These are phyloP conservation scores for Sebastes schlegelii DNA, from an alignment of 2,113 vertebrate genomes.

Conservation along the genomic window DNA sequence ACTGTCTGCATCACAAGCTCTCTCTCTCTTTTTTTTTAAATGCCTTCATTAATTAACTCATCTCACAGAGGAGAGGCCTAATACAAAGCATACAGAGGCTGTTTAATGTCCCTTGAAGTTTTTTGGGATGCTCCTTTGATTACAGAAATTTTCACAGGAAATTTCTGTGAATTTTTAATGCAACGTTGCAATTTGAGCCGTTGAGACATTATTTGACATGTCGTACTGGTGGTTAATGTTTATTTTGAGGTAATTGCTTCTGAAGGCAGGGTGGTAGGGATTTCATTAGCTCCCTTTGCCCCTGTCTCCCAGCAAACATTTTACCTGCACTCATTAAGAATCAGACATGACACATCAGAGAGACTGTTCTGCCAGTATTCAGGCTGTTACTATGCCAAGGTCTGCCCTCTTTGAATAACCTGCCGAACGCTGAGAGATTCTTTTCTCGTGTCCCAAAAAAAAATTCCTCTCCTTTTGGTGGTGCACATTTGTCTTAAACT, in stretches of 20 bases:
- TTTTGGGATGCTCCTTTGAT: constrained; percentile 46
- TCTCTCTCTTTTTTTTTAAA: constrained; percentile 15
- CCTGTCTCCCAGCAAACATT: constrained; percentile 57
- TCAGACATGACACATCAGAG: constrained; percentile 61
- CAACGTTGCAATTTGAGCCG: constrained; percentile 13
- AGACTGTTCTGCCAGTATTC: constrained; percentile 22
- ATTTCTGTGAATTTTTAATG: constrained; percentile 16
- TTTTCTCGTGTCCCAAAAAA: constrained; percentile 22
- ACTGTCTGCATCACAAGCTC: constrained; percentile 30
- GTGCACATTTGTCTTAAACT: constrained; percentile 11
- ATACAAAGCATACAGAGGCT: constrained; percentile 51
- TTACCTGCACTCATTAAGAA: constrained; percentile 61
- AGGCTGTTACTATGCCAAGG: constrained; percentile 32
- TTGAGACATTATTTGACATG: constrained; percentile 24
- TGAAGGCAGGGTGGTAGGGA: constrained; percentile 44
- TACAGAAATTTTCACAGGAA: constrained; percentile 16
- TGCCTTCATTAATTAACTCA: constrained; percentile 53
- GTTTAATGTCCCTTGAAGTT: constrained; percentile 48
- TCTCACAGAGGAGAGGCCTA: constrained; percentile 53
- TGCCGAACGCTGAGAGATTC: constrained; percentile 19
- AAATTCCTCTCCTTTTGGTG: constrained; percentile 2
- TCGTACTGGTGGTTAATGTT: constrained; percentile 37
- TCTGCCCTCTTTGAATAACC: constrained; percentile 47
- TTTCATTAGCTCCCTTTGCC: constrained; percentile 40
- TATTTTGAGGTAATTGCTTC: constrained; percentile 50